These are phyloP conservation scores for Empidonax alnorum DNA, from an alignment of 2,113 vertebrate genomes.

Conservation along the genomic window DNA sequence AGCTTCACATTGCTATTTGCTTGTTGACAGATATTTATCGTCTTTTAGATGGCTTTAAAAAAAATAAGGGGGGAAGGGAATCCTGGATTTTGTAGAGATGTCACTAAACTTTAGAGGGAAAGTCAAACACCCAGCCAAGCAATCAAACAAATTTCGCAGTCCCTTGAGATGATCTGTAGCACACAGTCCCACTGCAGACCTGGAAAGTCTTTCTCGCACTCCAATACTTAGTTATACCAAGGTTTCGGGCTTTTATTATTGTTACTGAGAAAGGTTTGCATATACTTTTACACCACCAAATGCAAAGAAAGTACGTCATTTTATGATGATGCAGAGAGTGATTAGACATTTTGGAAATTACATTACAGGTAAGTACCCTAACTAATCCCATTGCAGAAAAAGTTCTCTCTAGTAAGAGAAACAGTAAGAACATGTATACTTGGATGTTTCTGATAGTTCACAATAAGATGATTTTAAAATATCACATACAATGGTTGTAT, in stretches of 20 bases:
- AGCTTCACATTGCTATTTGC: conserved; percentile 7
- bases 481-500: not conserved
- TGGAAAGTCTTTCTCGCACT: rapidly evolving
- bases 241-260: not conserved
- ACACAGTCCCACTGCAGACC: not conserved
- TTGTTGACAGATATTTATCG: conserved; percentile 32
- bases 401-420: not conserved
- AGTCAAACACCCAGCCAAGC: not conserved
- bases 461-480: not conserved
- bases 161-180: not conserved
- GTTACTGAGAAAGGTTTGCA: not conserved
- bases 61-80: not conserved
- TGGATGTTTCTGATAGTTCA: not conserved
- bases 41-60: not conserved
- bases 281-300: not conserved
- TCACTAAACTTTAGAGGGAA: not conserved
- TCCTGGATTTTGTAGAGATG: not conserved
- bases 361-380: not conserved
- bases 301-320: not conserved
- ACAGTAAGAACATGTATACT: not conserved
- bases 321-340: not conserved
- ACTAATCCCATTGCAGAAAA: not conserved
- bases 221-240: not conserved
- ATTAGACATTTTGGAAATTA: not conserved
- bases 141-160: not conserved